Evolutionary conservation across 2,113 vertebrate species (phyloP), one percentile per base, ranked within the genome.

Genomic region (Grantiella picta): DNA sequence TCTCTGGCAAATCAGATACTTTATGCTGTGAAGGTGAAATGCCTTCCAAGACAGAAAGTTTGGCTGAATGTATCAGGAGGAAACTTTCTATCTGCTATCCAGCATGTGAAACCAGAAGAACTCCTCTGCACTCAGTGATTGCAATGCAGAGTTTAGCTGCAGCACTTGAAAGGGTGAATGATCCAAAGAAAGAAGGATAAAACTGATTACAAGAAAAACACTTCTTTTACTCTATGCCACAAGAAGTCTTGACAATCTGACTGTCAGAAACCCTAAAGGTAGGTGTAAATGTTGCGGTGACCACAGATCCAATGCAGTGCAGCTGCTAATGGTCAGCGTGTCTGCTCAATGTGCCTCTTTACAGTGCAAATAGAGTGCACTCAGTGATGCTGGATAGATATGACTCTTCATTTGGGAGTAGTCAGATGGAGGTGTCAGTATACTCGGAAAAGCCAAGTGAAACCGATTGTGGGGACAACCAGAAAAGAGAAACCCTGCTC

Each of bases 101-200:
- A 77, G 35, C 11, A 22, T 4, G 35, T 27, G 47, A 81, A 83
- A 70, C 10, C 42, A 70, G 10, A 83, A 22, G 4, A 54, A 19
- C 42, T 77, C 7, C 33, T 72, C 42, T 59, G 80, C 21, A 17
- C 28, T n/a, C 50, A 53, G 17, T 31, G 78, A 60, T 50, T 45
- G 33, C 77, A 78, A 16, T 13, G 12, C 27, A 36, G 11, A 0
- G 0, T 42, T 81, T 45, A 45, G 28, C 38, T 47, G 20, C 24
- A 22, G 35, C 49, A 35, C 28, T 3, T 27, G 40, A 53, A 83
- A 17, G 3, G 25, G 19, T 56, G 27, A 88, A 83, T 77, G 80
- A n/a, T 36, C 36, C 38, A 47, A 82, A 13, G n/a, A 63, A 79
- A 92, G 44, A 56, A 59, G 8, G 28, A 20, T 65, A 29, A 65